Percentiles rank a stretch among this genome's conserved stretches.
These are phyloP conservation scores for Leiothrix lutea DNA, from an alignment of 2,113 vertebrate genomes.

Conservation along the genomic window DNA sequence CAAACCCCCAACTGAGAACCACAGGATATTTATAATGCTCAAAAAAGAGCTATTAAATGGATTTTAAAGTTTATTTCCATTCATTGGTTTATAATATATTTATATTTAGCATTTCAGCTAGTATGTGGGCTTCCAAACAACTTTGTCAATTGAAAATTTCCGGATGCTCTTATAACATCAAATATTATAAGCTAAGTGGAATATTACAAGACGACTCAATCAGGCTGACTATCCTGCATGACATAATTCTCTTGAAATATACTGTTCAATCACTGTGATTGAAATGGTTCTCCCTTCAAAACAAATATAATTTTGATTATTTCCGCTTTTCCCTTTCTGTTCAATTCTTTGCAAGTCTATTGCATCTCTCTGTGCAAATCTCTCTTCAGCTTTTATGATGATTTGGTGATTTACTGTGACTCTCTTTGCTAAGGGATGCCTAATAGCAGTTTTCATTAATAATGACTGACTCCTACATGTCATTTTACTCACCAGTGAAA, in stretches of 20 bases:
- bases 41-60: neutral
- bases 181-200: neutral
- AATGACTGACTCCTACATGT: neutral
- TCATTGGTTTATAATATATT: neutral
- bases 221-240: neutral
- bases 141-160: constrained; percentile 15
- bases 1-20: neutral
- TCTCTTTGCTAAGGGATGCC: neutral
- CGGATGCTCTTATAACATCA: neutral
- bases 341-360: neutral
- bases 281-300: neutral
- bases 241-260: constrained; percentile 31
- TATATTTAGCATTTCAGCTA: constrained; percentile 28
- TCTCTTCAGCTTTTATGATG: neutral
- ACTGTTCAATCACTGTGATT: neutral
- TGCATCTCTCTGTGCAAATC: neutral
- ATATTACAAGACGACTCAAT: neutral
- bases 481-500: neutral
- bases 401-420: neutral
- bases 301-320: neutral
- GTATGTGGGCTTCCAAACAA: neutral
- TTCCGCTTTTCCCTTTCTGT: neutral
- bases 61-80: constrained; percentile 3
- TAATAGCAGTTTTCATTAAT: neutral
- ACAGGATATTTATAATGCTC: neutral